Base-by-base conservation (phyloP, 2,888 invertebrate genomes). In the Neoscelio sp. region DNA sequence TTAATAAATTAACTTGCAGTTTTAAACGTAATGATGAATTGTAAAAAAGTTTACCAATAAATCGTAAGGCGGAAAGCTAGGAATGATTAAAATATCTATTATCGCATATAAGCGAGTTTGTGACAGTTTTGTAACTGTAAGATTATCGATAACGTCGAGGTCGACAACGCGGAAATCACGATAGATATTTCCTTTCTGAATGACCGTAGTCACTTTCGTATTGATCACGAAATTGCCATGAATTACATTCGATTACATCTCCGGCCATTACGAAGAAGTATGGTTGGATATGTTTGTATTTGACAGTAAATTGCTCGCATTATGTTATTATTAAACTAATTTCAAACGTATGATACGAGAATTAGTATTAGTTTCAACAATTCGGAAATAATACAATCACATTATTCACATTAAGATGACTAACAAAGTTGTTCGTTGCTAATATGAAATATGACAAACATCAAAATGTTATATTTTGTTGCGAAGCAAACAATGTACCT, bases 181-280 rank as follows among this genome's bases (percentile, higher is more conserved):
- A 58, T 64, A 42, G 42, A 70, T 70, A 65, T 70, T 58, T 52
- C 60, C 62, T 33, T 42, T 54, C 60, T 6, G 33, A 50, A 30
- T 46, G 68, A 56, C 44, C 56, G 23, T 50, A 46, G 44, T 50
- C 17, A 52, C 60, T 56, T 50, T 50, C 46, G 30, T 64, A 38
- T 58, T 58, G 68, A 76, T 64, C 48, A 76, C 48, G 58, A 68
- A 56, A 68, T 50, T 70, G 60, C 58, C 60, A 70, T 70, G 48
- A 70, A 48, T 70, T 60, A 70, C 48, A 28, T 30, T 58, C 58
- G 50, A 70, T 70, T 58, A 12, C 33, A 70, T 60, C 40, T 50
- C 10, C 12, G 15, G 7, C 26, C 12, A 42, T 56, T 33, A 50
- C 15, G n/a, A 68, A 58, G 58, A 58, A 58, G 12, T 18, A 35